phyloP scores from a whole-genome alignment of 2,113 vertebrate species.

The Eonycteris spelaea region DNA sequence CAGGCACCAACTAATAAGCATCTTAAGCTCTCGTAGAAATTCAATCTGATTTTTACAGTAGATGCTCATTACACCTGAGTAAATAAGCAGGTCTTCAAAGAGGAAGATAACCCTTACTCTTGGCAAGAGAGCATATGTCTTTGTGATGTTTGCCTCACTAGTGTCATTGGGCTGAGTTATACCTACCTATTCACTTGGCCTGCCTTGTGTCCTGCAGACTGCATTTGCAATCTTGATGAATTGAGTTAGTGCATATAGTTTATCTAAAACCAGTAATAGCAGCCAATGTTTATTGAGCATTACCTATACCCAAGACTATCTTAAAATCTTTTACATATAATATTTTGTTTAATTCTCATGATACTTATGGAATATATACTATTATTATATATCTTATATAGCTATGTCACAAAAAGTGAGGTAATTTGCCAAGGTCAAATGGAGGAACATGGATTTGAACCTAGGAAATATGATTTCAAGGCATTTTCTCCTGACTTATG shows the following conservation, averaged over 20 bases:
- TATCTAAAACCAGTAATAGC: background rate
- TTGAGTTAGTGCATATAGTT: background rate
- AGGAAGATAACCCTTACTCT: background rate
- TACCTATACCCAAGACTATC: background rate
- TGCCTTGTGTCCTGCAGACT: background rate
- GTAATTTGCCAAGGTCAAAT: background rate
- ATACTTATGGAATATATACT: background rate
- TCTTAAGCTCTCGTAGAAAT: background rate
- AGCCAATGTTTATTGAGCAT: background rate
- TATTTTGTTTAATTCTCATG: background rate
- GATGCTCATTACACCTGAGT: background rate
- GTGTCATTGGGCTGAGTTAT: background rate
- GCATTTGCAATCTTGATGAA: background rate
- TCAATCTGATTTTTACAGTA: background rate
- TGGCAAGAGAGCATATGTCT: background rate
- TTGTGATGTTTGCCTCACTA: background rate
- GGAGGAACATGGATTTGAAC: background rate
- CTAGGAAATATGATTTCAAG: background rate
- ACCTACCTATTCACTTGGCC: background rate
- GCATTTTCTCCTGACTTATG: background rate
- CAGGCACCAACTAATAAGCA: background rate
- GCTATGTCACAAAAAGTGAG: background rate
- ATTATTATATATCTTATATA: background rate
- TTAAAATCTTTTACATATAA: background rate
- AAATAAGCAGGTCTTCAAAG: background rate